phyloP scores from a whole-genome alignment of 2,113 vertebrate species.

The Melanostigma gelatinosum region DNA sequence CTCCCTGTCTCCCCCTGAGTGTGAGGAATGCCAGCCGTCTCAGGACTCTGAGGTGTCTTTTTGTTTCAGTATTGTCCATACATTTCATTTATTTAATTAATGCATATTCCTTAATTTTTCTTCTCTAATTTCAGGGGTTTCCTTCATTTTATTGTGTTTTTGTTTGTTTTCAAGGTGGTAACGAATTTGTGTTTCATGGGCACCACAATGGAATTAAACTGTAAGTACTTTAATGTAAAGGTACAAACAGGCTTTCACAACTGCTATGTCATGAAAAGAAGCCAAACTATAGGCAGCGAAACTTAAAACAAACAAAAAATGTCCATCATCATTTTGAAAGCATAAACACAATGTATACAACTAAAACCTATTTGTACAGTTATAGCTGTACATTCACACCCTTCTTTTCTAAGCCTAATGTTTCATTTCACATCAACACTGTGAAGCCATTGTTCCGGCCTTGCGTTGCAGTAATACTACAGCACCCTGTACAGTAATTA shows the following conservation, averaged over 20 bases:
- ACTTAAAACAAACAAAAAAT: background rate
- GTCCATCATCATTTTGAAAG: background rate
- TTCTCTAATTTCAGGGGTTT: background rate
- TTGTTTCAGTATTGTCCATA: background rate
- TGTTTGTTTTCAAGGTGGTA: background rate
- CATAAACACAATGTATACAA: background rate
- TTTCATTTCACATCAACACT: background rate
- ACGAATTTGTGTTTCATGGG: background rate
- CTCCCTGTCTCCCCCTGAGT: background rate
- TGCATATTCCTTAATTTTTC: background rate
- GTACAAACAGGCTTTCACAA: background rate
- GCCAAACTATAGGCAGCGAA: background rate
- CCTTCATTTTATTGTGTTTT: background rate
- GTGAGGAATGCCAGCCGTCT: slow-evolving; percentile 26
- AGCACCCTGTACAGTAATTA: background rate
- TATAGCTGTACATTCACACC: background rate
- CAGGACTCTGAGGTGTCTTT: background rate
- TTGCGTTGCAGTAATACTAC: background rate
- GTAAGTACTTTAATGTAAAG: background rate
- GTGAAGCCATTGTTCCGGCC: background rate
- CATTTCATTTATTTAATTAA: background rate
- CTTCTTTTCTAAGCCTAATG: background rate
- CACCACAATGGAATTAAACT: background rate
- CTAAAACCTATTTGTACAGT: background rate
- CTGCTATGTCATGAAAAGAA: background rate